Conservation (phyloP, 1,140 invertebrate genomes). For the Brachystomella parvula region DNA sequence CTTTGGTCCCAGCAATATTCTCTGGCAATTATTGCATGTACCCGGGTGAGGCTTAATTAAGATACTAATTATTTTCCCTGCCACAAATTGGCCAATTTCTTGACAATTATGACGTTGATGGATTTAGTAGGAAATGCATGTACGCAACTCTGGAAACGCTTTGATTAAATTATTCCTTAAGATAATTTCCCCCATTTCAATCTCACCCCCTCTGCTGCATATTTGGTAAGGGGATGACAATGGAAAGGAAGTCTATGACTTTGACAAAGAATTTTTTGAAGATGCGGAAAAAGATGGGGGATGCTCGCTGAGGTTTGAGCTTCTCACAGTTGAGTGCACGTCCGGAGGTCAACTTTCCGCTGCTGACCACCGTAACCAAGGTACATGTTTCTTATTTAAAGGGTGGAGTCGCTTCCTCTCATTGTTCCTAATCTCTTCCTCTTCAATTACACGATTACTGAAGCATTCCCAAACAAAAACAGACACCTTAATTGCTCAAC, state of each 20-base stretch:
- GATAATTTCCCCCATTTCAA: no score
- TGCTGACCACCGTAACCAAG: background rate
- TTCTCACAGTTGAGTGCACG: background rate
- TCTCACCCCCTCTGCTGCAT: no score
- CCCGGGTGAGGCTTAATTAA: no score
- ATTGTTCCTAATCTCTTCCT: background rate
- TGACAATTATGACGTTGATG: no score
- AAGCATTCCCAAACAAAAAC: background rate
- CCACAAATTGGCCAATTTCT: no score
- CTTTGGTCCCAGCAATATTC: no score
- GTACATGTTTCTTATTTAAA: background rate
- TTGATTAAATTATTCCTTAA: no score
- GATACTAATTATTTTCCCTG: no score
- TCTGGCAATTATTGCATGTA: no score
- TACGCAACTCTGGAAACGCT: no score
- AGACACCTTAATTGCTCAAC: background rate
- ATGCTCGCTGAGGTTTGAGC: background rate
- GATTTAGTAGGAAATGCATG: no score
- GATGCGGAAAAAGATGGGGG: background rate
- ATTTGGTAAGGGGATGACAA: no score
- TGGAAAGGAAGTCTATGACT: background rate
- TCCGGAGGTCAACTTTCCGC: background rate
- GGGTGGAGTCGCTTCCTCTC: background rate
- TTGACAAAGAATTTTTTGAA: conserved; percentile 4
- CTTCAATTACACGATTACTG: background rate